Evolutionary conservation across 2,888 invertebrate species (phyloP), one percentile per base, ranked within the genome.

Genomic region (Deroplatys truncata): DNA sequence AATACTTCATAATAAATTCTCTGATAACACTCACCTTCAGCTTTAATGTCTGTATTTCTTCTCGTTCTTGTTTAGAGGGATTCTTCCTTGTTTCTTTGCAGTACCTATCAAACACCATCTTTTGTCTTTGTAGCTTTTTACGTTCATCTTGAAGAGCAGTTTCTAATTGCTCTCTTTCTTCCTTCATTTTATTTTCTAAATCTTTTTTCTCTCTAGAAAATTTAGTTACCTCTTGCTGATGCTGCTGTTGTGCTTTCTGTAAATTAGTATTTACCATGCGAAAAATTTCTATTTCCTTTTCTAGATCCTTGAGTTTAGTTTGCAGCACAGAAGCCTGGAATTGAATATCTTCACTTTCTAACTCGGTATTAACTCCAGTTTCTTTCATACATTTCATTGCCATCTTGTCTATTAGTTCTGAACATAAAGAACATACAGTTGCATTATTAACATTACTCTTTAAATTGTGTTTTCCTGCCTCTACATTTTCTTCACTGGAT

Each of bases 81-180:
- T 95, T 94, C n/a, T 95, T 95, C 92, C 96, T 96, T 91, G 96
- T 95, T 91, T 96, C 96, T 92, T 96, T 96, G 31, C 96, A 94
- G 93, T 96, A 95, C 91, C 94, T 95, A 88, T 96, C 96, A 92
- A 96, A 95, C 88, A 95, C 95, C 90, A 94, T 94, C 92, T 95
- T 96, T 91, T 96, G 96, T 90, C 96, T 95, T n/a, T 94, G 93
- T 15, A 97, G 92, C 92, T 96, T 96, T 91, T 96, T 95, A 91
- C 95, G 96, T 92, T 97, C 97, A 92, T 97, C 96, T 90, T 96
- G 95, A 91, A 96, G 92, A 92, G 95, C 95, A 91, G 95, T 95
- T 92, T 96, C 96, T 35, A 95, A 94, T 91, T 95, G 94, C 87
- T 96, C 95, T 92, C 95, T 95, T 91, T 96, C 96, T 90, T 95